Percentiles rank a stretch among this genome's conserved stretches.
phyloP scores from a whole-genome alignment of 2,888 invertebrate species.

The Bimastos eiseni region DNA sequence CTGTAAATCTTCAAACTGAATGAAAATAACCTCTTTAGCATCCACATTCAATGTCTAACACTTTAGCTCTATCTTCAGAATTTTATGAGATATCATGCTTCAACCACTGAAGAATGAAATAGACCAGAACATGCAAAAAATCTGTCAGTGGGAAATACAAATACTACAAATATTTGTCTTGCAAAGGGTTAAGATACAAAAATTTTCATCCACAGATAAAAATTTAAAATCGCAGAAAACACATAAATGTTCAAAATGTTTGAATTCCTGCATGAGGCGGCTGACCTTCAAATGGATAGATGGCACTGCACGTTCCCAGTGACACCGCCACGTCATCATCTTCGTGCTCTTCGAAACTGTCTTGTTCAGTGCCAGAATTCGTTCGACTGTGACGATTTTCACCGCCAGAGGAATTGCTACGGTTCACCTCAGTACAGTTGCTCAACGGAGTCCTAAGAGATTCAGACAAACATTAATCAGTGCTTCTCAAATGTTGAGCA shows the following conservation, averaged over 20 bases:
- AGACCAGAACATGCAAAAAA: too few relatives aligned
- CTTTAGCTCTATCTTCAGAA: too few relatives aligned
- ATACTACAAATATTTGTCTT: too few relatives aligned
- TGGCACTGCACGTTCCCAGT: conserved; percentile 87
- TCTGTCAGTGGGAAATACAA: too few relatives aligned
- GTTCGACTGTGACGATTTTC: conserved; percentile 6
- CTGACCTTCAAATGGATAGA: conserved; percentile 93
- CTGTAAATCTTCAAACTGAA: too few relatives aligned
- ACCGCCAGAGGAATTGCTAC: not conserved
- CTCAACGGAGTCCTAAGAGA: not conserved
- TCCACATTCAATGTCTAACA: too few relatives aligned
- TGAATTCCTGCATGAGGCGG: not conserved
- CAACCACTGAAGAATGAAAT: too few relatives aligned
- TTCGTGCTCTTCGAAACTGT: conserved; percentile 34
- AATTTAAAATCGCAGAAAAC: not conserved
- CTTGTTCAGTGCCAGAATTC: conserved; percentile 28
- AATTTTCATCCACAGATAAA: not conserved
- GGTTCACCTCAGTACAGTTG: not conserved
- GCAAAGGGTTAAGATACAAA: not conserved
- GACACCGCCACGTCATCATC: conserved; percentile 75
- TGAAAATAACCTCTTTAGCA: too few relatives aligned
- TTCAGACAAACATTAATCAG: not conserved
- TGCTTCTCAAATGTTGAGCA: not conserved
- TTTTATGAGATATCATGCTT: too few relatives aligned
- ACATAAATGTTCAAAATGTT: not conserved